phyloP scores from a whole-genome alignment of 1,140 invertebrate genomes.

The Druon quercuslanigerum region DNA sequence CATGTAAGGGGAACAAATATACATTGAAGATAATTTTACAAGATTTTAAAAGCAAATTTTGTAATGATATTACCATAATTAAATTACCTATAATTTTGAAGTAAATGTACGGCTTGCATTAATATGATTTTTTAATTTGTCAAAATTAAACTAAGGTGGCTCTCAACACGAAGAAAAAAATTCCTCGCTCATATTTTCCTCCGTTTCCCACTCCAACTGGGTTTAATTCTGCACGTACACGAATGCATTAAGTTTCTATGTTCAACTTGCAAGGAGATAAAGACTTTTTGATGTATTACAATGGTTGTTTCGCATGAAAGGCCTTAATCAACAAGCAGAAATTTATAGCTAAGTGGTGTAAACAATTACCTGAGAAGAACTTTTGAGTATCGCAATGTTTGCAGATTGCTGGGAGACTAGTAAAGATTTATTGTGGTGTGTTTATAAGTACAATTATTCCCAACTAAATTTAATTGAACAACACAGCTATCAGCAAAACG shows the following conservation, averaged over 20 bases:
- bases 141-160: neutral
- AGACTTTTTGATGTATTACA: conserved; percentile 30
- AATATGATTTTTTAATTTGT: neutral
- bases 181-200: neutral
- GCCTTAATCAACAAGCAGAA: conserved; percentile 8
- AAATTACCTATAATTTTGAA: too few relatives aligned
- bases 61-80: too few relatives aligned
- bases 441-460: neutral
- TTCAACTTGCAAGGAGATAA: conserved; percentile 25
- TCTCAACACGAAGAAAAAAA: neutral
- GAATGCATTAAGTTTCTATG: conserved; percentile 19
- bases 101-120: too few relatives aligned
- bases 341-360: conserved; percentile 26
- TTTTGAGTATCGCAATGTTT: neutral
- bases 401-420: neutral
- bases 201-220: neutral
- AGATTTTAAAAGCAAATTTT: too few relatives aligned
- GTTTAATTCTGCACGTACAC: conserved; percentile 10
- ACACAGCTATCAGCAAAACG: too few relatives aligned
- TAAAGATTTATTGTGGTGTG: neutral
- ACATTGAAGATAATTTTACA: too few relatives aligned
- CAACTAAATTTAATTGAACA: neutral
- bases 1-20: too few relatives aligned
- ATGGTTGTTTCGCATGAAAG: conserved; percentile 18
- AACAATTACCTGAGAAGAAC: conserved; percentile 14